Base-by-base conservation (phyloP, 1,140 invertebrate species). In the Drosophila neocordata region DNA sequence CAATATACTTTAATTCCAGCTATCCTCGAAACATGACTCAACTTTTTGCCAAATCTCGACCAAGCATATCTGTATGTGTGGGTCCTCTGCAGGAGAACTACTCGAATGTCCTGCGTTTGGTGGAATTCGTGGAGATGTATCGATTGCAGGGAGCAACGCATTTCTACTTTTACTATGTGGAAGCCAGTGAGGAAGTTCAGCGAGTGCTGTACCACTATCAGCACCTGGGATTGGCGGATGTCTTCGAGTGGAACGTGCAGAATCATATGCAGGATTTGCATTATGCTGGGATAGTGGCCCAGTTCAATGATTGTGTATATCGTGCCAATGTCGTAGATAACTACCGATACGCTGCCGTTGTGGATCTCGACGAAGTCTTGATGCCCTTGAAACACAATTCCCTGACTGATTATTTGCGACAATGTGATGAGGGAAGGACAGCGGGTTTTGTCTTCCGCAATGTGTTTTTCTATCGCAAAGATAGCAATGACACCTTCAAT, bases 71-170 rank as follows among this genome's bases (percentile, higher is more conserved):
- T 0, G 93, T 95, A 1, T 96, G 95, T 79, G 93, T 95, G 0
- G 94, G 94, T 51, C 94, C 95, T 0, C 72, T 96, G 51, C 94
- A 95, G 89, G 94, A 93, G 73, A 91, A 93, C 48, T 95, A 94
- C 89, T 93, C 94, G 59, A 83, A 92, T 44, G 83, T 83, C 1
- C 48, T 90, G 12, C 93, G 94, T 27, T 89, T 96, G 48, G 92
- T 95, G 6, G 94, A 95, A 88, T 95, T 95, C 85, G 91, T 96
- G 27, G 95, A 95, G 87, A 92, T 95, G 64, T 95, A 95, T 82
- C 88, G 92, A 0, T 71, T 95, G 37, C 92, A 95, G 68, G 95
- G 95, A 0, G 94, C 94, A 2, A 88, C 92, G 1, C 93, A 94
- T 65, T 95, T 96, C 73, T 93, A 94, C 2, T 93, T 96, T 69